These are phyloP conservation scores for Hystrix cristata DNA, from an alignment of 2,113 vertebrate genomes.

Conservation along the genomic window DNA sequence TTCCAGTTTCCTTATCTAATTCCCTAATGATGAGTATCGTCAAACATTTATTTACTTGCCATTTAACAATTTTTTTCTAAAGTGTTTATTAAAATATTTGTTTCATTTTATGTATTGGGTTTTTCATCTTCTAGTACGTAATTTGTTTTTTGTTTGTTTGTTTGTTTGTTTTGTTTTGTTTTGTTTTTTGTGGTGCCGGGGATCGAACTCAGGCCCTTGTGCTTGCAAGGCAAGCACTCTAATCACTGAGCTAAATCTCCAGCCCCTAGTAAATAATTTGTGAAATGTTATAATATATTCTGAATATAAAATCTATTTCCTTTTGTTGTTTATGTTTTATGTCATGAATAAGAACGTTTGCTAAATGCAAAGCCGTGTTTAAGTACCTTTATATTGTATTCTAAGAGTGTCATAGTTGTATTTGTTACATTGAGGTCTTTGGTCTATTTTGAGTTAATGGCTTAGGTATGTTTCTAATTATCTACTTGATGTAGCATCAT, in stretches of 20 bases:
- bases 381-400: not conserved
- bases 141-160: not conserved
- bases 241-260: no score
- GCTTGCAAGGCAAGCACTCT: no score
- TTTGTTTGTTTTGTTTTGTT: no score
- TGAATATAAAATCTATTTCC: not conserved
- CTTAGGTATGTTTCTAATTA: not conserved
- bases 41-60: not conserved
- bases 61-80: not conserved
- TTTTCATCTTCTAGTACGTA: not conserved
- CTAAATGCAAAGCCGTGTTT: not conserved
- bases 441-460: not conserved
- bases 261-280: not conserved
- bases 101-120: not conserved
- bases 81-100: not conserved
- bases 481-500: not conserved
- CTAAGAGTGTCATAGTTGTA: not conserved
- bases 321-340: not conserved
- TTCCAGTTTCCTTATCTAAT: not conserved
- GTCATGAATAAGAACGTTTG: not conserved
- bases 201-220: no score
- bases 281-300: not conserved
- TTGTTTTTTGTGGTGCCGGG: no score
- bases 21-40: not conserved
- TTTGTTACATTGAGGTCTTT: not conserved